These are phyloP conservation scores for Bimastos eiseni DNA, from an alignment of 2,888 invertebrate genomes.

Conservation along the genomic window DNA sequence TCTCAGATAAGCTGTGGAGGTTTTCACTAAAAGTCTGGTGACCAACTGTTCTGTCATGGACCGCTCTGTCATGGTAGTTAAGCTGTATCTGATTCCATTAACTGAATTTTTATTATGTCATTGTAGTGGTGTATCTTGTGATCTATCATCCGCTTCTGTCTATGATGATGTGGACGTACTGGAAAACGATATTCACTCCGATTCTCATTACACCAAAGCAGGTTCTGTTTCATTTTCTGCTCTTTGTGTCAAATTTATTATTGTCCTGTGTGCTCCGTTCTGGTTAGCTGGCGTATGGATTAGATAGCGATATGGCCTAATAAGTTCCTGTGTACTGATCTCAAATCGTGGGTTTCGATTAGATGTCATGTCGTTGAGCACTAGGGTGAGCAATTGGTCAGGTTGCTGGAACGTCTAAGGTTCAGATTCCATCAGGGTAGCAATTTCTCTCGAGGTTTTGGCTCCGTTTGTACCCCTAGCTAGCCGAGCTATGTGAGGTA, in stretches of 20 bases:
- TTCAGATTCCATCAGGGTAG: no score
- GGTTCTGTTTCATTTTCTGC: constrained; percentile 65
- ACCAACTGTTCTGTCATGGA: background rate
- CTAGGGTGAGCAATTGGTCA: no score
- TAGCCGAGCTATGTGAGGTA: no score
- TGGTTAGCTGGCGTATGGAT: no score
- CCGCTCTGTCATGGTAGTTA: background rate
- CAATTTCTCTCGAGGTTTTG: no score
- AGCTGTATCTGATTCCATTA: background rate
- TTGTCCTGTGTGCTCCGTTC: background rate
- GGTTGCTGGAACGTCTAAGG: no score
- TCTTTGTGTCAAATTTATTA: background rate
- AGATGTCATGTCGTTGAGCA: no score
- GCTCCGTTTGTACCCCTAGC: no score
- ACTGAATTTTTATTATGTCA: background rate
- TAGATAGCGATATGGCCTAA: no score
- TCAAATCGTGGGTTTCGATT: no score
- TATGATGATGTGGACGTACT: constrained; percentile 93
- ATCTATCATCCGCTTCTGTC: constrained; percentile 84
- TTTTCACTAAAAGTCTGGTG: background rate
- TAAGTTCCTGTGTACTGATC: no score
- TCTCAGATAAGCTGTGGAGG: background rate
- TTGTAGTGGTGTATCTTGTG: constrained; percentile 76
- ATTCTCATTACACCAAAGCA: constrained; percentile 73
- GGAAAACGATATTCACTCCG: constrained; percentile 88